Percentiles rank a stretch among this genome's conserved stretches.
Evolutionary conservation across 2,888 invertebrate species (phyloP).

Genomic region (Pterostichus niger): DNA sequence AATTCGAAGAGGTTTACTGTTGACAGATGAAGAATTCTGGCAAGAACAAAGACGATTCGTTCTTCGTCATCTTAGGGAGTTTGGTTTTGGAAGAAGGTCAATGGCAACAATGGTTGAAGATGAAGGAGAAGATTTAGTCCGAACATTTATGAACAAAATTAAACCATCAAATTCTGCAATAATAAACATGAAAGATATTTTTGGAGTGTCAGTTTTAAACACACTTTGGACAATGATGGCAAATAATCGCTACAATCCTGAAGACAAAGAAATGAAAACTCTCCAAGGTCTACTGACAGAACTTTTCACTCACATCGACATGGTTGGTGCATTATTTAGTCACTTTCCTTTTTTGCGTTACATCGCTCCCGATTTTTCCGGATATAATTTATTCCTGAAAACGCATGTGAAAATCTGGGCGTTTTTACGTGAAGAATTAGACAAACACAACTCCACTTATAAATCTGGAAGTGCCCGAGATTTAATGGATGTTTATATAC

Average conservation of each 20-base stretch:
- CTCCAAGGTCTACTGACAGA: constrained; percentile 85
- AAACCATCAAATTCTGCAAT: constrained; percentile 77
- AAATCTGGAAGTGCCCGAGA: constrained; percentile 84
- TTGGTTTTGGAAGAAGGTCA: constrained; percentile 88
- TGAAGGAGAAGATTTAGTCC: constrained; percentile 84
- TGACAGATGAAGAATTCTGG: constrained; percentile 85
- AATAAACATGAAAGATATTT: constrained; percentile 84
- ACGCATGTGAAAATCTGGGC: constrained; percentile 86
- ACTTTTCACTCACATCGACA: constrained; percentile 87
- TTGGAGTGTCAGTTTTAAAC: constrained; percentile 88
- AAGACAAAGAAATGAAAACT: constrained; percentile 84
- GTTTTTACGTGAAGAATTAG: constrained; percentile 85
- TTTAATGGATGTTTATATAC: constrained; percentile 90
- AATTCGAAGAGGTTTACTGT: constrained; percentile 84
- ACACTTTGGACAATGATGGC: constrained; percentile 92
- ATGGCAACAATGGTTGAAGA: constrained; percentile 87
- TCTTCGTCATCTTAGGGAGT: constrained; percentile 87
- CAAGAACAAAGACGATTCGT: constrained; percentile 88
- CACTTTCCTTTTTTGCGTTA: constrained; percentile 87
- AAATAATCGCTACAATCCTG: constrained; percentile 85
- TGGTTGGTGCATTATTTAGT: constrained; percentile 89
- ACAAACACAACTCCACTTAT: constrained; percentile 84
- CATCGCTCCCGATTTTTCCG: constrained; percentile 87
- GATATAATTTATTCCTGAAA: constrained; percentile 86
- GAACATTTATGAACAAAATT: constrained; percentile 77